phyloP scores from a whole-genome alignment of 2,888 invertebrate species.

The Serripes groenlandicus region DNA sequence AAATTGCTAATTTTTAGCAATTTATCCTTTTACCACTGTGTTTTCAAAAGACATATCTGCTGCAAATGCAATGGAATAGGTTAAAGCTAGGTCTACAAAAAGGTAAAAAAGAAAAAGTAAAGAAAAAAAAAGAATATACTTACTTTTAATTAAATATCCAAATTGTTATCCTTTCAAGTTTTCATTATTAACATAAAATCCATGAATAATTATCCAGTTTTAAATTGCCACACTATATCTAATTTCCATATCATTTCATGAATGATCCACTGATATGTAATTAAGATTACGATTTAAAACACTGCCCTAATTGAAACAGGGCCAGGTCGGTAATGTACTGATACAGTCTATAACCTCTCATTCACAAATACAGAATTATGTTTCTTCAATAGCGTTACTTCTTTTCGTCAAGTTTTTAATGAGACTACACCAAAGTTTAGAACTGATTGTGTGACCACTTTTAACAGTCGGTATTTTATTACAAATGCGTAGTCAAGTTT shows the following conservation, averaged over 20 bases:
- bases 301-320: neutral
- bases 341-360: conserved; percentile 6
- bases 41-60: neutral
- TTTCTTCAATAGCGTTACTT: neutral
- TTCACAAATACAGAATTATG: neutral
- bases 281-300: conserved; percentile 7
- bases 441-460: too few relatives aligned
- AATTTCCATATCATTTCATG: conserved; percentile 12
- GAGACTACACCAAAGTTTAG: too few relatives aligned
- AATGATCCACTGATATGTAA: conserved; percentile 13
- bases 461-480: too few relatives aligned
- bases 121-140: neutral
- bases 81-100: neutral
- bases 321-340: neutral
- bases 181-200: conserved; percentile 3
- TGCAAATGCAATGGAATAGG: neutral
- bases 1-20: neutral
- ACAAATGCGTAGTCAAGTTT: too few relatives aligned
- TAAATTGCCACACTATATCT: conserved; percentile 14
- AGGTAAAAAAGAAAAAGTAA: neutral
- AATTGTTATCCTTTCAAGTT: neutral
- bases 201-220: conserved; percentile 12
- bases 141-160: conserved; percentile 1
- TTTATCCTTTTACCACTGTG: neutral
- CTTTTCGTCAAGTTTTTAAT: too few relatives aligned